Evolutionary conservation across 2,888 invertebrate species (phyloP), one percentile per base, ranked within the genome.

Genomic region (Hypselothyrea guttata): DNA sequence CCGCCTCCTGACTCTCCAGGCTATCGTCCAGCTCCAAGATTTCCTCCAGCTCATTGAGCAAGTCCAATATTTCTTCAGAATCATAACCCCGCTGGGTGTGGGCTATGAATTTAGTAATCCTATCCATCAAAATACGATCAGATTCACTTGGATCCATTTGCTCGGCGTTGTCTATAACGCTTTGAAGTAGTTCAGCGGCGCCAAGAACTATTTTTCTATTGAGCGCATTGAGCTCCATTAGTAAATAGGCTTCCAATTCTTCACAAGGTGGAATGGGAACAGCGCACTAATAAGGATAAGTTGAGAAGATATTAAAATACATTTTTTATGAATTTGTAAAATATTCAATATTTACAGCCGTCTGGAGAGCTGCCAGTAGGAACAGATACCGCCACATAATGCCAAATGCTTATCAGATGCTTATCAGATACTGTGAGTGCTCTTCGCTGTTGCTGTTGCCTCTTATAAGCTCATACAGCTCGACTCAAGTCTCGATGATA

Each of bases 351-450:
- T 73, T 63, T 67, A 74, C 77, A 57, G 49, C 53, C 4, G 49
- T 35, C 18, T 58, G 54, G n/a, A 64, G 37, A 4, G 37, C 28
- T 16, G 55, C 37, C 8, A 71, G 13, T 1, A 60, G n/a, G 8
- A 71, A n/a, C 1, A 75, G 28, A 7, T 59, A 41, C 8, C 49
- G 49, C 57, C 56, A 64, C 68, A 75, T 63, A 4, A 49, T 59
- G 22, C 34, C 41, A 37, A 42, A 37, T 16, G 28, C 40, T 31
- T 34, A 13, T 7, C 11, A 30, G 31, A 37, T 44, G 41, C 22
- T 35, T 12, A 7, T 16, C 9, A 30, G 8, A 48, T 11, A 55
- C 59, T 52, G 12, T 31, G n/a, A 27, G 16, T 11, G 13, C 11
- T 11, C n/a, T 11, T 18, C 4, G 8, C 5, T n/a, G 35, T n/a